Evolutionary conservation across 2,113 vertebrate species (phyloP), one percentile per base, ranked within the genome.

Genomic region (Solea senegalensis): DNA sequence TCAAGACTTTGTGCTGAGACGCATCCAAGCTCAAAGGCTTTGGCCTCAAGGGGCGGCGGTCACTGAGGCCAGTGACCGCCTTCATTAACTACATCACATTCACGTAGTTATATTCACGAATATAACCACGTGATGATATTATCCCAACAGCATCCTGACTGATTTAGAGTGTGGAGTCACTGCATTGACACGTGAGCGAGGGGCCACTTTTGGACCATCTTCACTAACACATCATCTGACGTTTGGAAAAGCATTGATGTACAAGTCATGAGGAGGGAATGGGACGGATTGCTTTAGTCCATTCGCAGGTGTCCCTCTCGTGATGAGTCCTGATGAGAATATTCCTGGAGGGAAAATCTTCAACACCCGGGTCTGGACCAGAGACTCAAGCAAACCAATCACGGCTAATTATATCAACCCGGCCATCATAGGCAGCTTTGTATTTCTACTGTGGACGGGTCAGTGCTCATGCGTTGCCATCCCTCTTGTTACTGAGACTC

Each of bases 361-460:
- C 66, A n/a, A 82, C 74, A 74, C 76, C 59, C 84, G 59, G 64
- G 83, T 62, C 59, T 34, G 72, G 76, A 60, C 27, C 16, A 63
- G 70, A 51, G 74, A 61, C 85, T 87, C 76, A 51, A 84, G 87
- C 81, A 82, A 82, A 81, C 65, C 82, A 64, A 88, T 88, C 78
- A 68, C 0, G 7, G 67, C 72, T 82, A 79, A 90, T 88, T 81
- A 84, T 81, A 69, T 69, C 77, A 59, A 59, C 53, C 45, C 43
- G 7, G 3, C 76, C 72, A 51, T 74, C 69, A 60, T 8, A 16
- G 73, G 46, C 77, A n/a, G 71, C 61, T 65, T 55, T 72, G 74
- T 78, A 66, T 76, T 67, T 70, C 67, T 57, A 51, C 77, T 12
- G 74, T 8, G 10, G 53, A 75, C 1, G 88, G 83, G 86, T 87